phyloP scores from a whole-genome alignment of 1,140 invertebrate genomes.

The Neomicropteryx cornuta region DNA sequence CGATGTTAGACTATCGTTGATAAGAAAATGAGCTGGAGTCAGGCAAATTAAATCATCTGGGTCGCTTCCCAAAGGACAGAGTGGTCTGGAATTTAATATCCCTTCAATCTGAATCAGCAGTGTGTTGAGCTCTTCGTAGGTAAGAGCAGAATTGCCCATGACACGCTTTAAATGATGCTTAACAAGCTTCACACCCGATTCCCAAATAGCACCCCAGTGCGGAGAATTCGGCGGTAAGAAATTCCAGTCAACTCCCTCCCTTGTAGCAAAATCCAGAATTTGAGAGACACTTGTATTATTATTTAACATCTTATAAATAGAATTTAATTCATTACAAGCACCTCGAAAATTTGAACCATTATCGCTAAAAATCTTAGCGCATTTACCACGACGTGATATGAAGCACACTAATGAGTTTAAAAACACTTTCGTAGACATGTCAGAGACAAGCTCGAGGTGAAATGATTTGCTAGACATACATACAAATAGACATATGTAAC shows the following conservation, averaged over 20 bases:
- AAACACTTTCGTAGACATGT: slow-evolving; percentile 12
- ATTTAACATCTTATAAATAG: slow-evolving; percentile 4
- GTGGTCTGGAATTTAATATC: slow-evolving; percentile 15
- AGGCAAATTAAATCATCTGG: slow-evolving; percentile 16
- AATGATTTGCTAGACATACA: slow-evolving; percentile 14
- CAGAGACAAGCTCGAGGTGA: slow-evolving; percentile 13
- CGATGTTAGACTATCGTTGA: slow-evolving; percentile 16
- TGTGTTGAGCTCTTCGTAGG: slow-evolving; percentile 4
- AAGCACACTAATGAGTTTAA: slow-evolving; percentile 11
- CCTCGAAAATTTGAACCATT: slow-evolving; percentile 8
- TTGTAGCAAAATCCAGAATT: background rate
- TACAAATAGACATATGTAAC: slow-evolving; percentile 9
- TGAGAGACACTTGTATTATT: background rate
- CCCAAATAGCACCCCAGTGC: slow-evolving; percentile 1
- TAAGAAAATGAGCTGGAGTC: slow-evolving; percentile 27
- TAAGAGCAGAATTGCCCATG: slow-evolving; percentile 1
- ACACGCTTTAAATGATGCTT: slow-evolving; percentile 5
- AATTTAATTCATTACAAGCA: slow-evolving; percentile 5
- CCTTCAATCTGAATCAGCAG: slow-evolving; percentile 2
- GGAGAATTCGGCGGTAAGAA: slow-evolving; percentile 4
- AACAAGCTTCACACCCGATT: slow-evolving; percentile 1
- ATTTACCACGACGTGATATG: slow-evolving; percentile 10
- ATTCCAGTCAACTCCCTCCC: background rate
- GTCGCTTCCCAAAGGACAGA: slow-evolving; percentile 16
- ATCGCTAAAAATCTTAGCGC: slow-evolving; percentile 10